Percentiles rank a stretch among this genome's conserved stretches.
Conservation (phyloP, 2,888 invertebrate genomes). For the Lasioglossum pauxillum region DNA sequence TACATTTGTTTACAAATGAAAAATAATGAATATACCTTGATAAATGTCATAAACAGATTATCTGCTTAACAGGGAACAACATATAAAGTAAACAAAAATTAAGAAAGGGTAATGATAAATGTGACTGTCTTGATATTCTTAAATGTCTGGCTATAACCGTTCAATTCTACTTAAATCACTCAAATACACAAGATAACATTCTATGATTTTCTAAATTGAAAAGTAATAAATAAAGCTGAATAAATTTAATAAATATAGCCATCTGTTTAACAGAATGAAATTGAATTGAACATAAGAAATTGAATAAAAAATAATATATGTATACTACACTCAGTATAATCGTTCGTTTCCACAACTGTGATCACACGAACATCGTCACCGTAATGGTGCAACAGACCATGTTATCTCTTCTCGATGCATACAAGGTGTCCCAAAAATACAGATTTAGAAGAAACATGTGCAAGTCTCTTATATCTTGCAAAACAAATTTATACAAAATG, state of each 20-base stretch:
- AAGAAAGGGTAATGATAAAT: too few relatives aligned
- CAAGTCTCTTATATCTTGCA: neutral
- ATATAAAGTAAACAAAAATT: too few relatives aligned
- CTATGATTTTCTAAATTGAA: neutral
- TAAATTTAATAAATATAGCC: neutral
- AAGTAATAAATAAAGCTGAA: neutral
- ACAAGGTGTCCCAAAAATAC: neutral
- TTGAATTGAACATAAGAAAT: too few relatives aligned
- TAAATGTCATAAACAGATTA: too few relatives aligned
- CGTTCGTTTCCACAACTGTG: neutral
- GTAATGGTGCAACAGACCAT: neutral
- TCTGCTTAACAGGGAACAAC: too few relatives aligned
- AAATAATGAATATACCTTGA: too few relatives aligned
- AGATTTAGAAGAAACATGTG: neutral
- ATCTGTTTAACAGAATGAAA: neutral
- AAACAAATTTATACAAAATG: neutral
- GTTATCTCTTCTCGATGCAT: neutral
- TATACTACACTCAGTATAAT: neutral
- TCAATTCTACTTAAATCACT: neutral
- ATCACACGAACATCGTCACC: neutral
- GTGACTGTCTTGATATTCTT: too few relatives aligned
- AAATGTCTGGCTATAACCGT: too few relatives aligned
- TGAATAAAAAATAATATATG: neutral
- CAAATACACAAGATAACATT: neutral
- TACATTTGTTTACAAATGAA: neutral